Percentiles rank a stretch among this genome's conserved stretches.
Evolutionary conservation across 1,140 invertebrate species (phyloP).

Genomic region (Meloidogyne exigua): DNA sequence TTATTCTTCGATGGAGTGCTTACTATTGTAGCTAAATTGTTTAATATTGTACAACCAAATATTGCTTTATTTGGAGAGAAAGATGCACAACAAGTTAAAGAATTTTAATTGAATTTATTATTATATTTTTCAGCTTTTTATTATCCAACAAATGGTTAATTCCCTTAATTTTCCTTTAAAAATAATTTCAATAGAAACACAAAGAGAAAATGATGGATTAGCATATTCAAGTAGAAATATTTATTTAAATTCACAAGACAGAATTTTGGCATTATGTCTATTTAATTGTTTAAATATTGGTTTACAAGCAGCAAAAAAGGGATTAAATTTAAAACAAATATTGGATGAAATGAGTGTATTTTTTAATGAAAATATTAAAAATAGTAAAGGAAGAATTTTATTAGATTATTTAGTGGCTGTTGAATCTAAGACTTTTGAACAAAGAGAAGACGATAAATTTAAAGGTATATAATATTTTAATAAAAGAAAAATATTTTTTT

Average conservation of each 20-base stretch:
- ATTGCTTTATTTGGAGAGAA: constrained; percentile 40
- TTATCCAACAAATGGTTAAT: constrained; percentile 31
- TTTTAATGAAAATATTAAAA: not conserved
- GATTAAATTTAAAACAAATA: not conserved
- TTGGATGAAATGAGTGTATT: not conserved
- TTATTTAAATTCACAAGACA: constrained; percentile 26
- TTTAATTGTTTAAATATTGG: constrained; percentile 4
- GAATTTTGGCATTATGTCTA: not conserved
- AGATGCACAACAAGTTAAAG: constrained; percentile 35
- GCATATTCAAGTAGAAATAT: constrained; percentile 38
- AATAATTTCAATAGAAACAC: constrained; percentile 29
- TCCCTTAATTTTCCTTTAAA: constrained; percentile 38
- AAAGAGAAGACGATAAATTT: constrained; percentile 10
- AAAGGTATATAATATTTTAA: no score
- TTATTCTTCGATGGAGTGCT: constrained; percentile 36
- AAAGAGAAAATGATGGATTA: constrained; percentile 34
- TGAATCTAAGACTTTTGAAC: constrained; percentile 28
- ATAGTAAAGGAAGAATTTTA: not conserved
- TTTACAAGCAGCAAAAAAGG: constrained; percentile 4
- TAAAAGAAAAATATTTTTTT: no score
- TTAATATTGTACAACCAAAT: constrained; percentile 43
- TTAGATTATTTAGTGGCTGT: constrained; percentile 33
- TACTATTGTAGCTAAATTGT: constrained; percentile 34
- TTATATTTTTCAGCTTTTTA: constrained; percentile 26
- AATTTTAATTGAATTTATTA: not conserved